A percentile compares a stretch with the other conserved stretches of the same genome.
Evolutionary conservation across 2,113 vertebrate species (phyloP).

Genomic region (Herpailurus yagouaroundi): DNA sequence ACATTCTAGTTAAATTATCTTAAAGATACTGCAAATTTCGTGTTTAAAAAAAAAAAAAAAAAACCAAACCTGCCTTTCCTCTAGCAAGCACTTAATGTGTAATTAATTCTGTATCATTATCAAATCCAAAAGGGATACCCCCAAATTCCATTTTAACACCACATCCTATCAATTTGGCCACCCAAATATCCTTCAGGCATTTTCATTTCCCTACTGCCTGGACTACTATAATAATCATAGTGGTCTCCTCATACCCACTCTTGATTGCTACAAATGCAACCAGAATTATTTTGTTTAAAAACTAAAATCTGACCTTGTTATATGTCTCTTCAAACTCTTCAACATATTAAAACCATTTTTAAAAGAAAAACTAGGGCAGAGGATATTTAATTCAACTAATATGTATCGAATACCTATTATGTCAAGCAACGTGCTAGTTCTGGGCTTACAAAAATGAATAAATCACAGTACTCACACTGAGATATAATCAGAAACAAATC

Average conservation of each 20-base stretch:
- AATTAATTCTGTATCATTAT: not conserved
- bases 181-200: not conserved
- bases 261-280: not conserved
- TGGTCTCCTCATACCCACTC: not conserved
- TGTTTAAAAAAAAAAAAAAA: not conserved
- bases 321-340: not conserved
- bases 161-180: not conserved
- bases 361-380: not conserved
- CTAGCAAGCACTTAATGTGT: not conserved
- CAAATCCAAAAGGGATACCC: not conserved
- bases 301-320: not conserved
- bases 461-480: not conserved
- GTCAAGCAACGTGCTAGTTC: not conserved
- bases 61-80: not conserved
- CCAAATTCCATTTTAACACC: not conserved
- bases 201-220: not conserved
- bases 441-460: not conserved
- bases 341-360: not conserved
- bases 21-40: not conserved
- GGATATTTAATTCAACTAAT: not conserved
- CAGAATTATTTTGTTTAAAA: not conserved
- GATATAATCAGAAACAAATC: not conserved
- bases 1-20: not conserved
- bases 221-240: not conserved
- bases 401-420: not conserved